Base-by-base conservation (phyloP, 2,113 vertebrate species). In the Cyanocitta stelleri region DNA sequence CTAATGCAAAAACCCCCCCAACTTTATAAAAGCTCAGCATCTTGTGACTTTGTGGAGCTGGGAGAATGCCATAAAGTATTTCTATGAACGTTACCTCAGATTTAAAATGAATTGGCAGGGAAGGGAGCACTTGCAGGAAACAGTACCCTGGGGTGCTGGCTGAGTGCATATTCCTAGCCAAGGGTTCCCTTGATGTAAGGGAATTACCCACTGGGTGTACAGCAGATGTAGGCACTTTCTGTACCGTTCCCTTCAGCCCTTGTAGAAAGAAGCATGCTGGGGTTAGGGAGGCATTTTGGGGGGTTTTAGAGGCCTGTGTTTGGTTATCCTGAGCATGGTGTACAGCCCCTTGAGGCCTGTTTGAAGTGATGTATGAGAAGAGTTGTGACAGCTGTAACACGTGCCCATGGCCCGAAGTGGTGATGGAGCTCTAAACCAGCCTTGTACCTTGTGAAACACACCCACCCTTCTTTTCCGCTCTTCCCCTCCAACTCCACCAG, bases 71-170 rank as follows among this genome's bases (percentile, higher is more conserved):
- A 86, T 67, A 41, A 96, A 93, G 68, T 81, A 84, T 96, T 93
- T 96, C 82, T 75, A 5, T 92, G 92, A 90, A 92, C 0, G 4
- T 86, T 95, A 81, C 48, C 48, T 97, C 78, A 92, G 89, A 91
- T 91, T 88, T 96, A 97, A 97, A 96, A 95, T 86, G 95, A 96
- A 86, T 89, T 96, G 93, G 82, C 95, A 97, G 90, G 92, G 74
- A 95, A 91, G 85, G 85, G 72, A 96, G 49, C 3, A 35, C 79
- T 91, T 93, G 90, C 90, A 93, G 90, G 92, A 93, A 86, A 71
- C 35, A 64, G 76, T 88, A 72, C 76, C 93, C 90, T 35, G 72
- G 44, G 77, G 90, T 95, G 61, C 56, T 77, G 51, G 86, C 83
- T 88, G 95, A 90, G 85, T 80, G 44, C 75, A n/a, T 74, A 39